Base-by-base conservation (phyloP, 2,888 invertebrate genomes). In the Calliphora vomitoria region DNA sequence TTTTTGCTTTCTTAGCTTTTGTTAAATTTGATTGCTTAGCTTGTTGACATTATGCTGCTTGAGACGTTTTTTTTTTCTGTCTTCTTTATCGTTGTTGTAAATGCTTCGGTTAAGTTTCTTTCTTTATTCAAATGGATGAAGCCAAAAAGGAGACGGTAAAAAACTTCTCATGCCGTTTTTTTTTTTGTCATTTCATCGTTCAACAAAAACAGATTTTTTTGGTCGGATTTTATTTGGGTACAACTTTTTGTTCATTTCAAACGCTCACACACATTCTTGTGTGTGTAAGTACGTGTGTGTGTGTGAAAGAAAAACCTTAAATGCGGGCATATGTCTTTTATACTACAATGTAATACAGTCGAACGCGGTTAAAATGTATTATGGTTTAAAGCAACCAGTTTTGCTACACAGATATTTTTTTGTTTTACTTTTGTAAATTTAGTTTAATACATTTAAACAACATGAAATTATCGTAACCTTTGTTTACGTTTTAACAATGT, bases 31-130 rank as follows among this genome's bases (percentile, higher is more conserved):
- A 83, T 86, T 83, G 83, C 86, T 86, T 82, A 35, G 82, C 82
- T 86, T 86, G 83, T 86, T 83, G 86, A 83, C 86, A 87, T 83
- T 81, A 71, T 87, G 71, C 86, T 80, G 86, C 80, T 80, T 87
- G 80, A 87, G 83, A 83, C 80, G 55, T 76, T 75, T 80, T 72
- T 75, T 80, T 72, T 82, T 78, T 50, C 60, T 82, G 74, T 50
- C 60, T 82, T 78, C 50, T 47, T 31, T 4, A 18, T 71, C 31
- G 50, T 72, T 66, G 47, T 41, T 50, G 62, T 55, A 55, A 64
- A 71, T 84, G 18, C 35, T 47, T 68, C 25, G 47, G 58, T 58
- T 60, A 68, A 68, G n/a, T 75, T 75, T 38, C 47, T 53, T 78
- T 41, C 41, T 53, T 64, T 25, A 76, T 31, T 41, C 31, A 82